These are phyloP conservation scores for Pelusios castaneus DNA, from an alignment of 2,113 vertebrate species.

Conservation along the genomic window DNA sequence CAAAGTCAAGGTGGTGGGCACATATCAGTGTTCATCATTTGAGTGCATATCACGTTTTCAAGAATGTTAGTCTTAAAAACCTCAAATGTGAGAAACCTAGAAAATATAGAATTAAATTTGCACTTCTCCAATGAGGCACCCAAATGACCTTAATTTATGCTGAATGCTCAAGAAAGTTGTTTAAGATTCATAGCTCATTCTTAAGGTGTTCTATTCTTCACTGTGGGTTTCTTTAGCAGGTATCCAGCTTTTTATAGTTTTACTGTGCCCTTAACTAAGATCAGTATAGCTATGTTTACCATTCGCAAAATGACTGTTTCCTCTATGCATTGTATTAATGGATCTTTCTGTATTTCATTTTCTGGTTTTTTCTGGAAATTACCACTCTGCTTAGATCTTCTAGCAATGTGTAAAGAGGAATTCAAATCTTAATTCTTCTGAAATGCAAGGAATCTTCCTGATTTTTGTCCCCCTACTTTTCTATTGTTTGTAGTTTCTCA, in stretches of 20 bases:
- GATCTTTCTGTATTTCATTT: neutral
- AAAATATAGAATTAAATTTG: neutral
- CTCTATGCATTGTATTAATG: neutral
- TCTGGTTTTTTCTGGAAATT: neutral
- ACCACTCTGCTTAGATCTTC: neutral
- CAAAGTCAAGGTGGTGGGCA: constrained; percentile 13
- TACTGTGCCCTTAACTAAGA: neutral
- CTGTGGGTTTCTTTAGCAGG: neutral
- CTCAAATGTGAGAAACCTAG: neutral
- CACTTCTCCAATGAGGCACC: neutral
- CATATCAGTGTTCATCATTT: neutral
- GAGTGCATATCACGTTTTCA: neutral
- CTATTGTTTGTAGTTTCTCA: neutral
- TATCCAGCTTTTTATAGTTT: neutral
- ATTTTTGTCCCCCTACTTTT: neutral
- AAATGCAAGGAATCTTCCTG: neutral
- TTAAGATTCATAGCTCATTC: neutral
- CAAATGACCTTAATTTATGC: neutral
- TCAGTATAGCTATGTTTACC: accelerated
- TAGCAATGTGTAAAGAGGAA: neutral
- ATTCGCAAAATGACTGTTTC: neutral
- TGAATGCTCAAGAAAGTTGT: neutral
- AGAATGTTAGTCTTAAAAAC: neutral
- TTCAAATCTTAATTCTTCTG: neutral
- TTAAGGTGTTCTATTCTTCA: neutral